Evolutionary conservation across 1,140 invertebrate species (phyloP), one percentile per base, ranked within the genome.

Genomic region (Heliconius hewitsoni): DNA sequence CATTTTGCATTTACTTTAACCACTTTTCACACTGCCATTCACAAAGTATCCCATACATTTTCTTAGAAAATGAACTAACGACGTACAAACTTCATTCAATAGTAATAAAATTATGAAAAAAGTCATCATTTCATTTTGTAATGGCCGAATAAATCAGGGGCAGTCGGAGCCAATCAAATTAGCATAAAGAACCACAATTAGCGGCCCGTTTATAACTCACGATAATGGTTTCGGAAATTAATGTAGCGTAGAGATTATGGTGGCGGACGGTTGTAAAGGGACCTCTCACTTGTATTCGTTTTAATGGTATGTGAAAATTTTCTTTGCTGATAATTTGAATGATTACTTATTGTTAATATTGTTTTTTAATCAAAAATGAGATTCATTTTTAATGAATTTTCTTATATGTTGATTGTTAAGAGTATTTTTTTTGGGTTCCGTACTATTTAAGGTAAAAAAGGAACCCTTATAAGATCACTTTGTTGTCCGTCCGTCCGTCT

Each of bases 181-280:
- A 80, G 79, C 79, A 80, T 80, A 80, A 80, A 80, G 79, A 80
- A 80, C 66, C 74, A 80, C 71, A 80, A 80, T 80, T 80, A 80
- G 79, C 79, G 71, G 73, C 30, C 39, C 71, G 71, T 79, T 79
- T 79, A 79, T 79, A 76, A 71, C 73, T 23, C 55, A 82, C 77
- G 71, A 73, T 82, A 82, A 82, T 82, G 81, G 81, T 79, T 79
- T 76, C 71, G 74, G 74, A 76, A 82, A 82, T 82, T 82, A 82
- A 82, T 82, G 81, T 82, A 82, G 70, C 77, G 81, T 71, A 82
- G 77, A 82, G 77, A 82, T 82, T 78, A 74, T 27, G 50, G 52
- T 27, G n/a, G 55, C 81, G 73, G 77, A 52, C 77, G 39, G 76
- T 80, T 76, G 73, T 80, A 76, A 79, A 72, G 73, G 76, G 75